A percentile compares a stretch with the other conserved stretches of the same genome.
These are phyloP conservation scores for Catagonus wagneri DNA, from an alignment of 2,113 vertebrate genomes.

Conservation along the genomic window DNA sequence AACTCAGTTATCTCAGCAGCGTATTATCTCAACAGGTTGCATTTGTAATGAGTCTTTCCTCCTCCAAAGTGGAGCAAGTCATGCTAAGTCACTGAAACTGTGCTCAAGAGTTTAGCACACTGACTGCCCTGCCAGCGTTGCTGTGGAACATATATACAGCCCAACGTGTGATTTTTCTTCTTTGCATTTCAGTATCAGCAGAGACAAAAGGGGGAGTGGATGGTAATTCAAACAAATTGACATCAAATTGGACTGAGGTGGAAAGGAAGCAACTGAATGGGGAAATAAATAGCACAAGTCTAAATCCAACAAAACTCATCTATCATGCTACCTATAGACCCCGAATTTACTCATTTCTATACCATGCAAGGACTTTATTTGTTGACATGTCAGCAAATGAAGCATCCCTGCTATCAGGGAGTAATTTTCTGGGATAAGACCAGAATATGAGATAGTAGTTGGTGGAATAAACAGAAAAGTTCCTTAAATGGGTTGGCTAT, in stretches of 20 bases:
- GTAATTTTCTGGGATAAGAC: not conserved
- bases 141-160: not conserved
- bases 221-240: not conserved
- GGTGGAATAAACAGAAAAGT: not conserved
- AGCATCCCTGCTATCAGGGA: not conserved
- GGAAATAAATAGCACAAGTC: not conserved
- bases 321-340: not conserved
- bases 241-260: not conserved
- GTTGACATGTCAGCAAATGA: not conserved
- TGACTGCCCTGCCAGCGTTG: not conserved
- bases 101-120: not conserved
- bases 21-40: not conserved
- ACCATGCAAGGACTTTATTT: not conserved
- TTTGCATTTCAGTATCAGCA: not conserved
- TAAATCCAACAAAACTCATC: not conserved
- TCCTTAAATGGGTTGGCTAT: not conserved
- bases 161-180: not conserved
- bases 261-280: not conserved
- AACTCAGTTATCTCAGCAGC: not conserved
- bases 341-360: not conserved
- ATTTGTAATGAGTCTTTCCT: not conserved
- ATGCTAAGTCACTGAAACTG: not conserved
- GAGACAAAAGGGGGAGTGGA: not conserved
- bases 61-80: not conserved
- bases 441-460: not conserved